phyloP scores from a whole-genome alignment of 1,140 invertebrate genomes.

The Cyclargus thomasi region DNA sequence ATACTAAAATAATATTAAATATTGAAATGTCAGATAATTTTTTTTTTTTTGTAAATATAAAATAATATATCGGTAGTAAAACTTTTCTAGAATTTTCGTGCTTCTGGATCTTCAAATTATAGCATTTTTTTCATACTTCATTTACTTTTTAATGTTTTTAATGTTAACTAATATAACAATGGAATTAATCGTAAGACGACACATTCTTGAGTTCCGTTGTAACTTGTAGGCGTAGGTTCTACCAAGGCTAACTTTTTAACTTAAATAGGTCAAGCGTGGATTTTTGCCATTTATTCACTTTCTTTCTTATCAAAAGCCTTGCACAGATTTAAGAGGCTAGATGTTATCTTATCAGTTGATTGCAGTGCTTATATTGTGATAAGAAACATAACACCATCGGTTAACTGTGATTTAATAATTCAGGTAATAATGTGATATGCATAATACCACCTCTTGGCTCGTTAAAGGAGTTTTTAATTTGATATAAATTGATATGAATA shows the following conservation, averaged over 20 bases:
- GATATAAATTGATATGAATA: too few species aligned
- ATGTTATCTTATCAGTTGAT: conserved; percentile 21
- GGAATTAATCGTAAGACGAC: too few species aligned
- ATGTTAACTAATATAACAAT: too few species aligned
- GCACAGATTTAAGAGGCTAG: conserved; percentile 8
- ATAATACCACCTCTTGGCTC: background rate
- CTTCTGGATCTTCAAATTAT: too few species aligned
- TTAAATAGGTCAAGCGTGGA: background rate
- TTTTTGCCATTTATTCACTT: background rate
- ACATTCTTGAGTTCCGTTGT: background rate
- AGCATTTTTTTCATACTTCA: too few species aligned
- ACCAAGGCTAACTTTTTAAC: background rate
- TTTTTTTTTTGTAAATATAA: too few species aligned
- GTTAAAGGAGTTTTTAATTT: too few species aligned
- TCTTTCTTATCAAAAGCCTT: background rate
- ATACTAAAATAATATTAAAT: too few species aligned
- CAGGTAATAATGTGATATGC: background rate
- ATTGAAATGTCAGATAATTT: too few species aligned
- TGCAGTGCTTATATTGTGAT: conserved; percentile 20
- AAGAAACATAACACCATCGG: background rate
- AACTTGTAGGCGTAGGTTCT: background rate
- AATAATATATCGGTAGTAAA: too few species aligned
- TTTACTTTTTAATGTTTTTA: too few species aligned
- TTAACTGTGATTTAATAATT: background rate
- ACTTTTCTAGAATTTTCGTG: too few species aligned